Evolutionary conservation across 2,797 vertebrate species (phyloP), one percentile per base, ranked within the genome.

Genomic region (Coendou prehensilis): DNA sequence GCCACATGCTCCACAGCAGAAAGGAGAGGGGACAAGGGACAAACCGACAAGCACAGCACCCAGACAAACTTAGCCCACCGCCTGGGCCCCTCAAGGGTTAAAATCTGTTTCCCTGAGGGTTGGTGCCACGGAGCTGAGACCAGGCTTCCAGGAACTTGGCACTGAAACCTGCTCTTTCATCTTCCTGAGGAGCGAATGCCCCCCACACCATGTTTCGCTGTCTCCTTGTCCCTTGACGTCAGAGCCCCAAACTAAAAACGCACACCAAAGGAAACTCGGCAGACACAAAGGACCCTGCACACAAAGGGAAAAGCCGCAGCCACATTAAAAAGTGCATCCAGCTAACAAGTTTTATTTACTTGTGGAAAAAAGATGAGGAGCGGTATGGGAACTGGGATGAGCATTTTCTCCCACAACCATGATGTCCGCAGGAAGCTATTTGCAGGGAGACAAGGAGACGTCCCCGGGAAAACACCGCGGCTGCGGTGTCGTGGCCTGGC

Each of bases 201-300:
- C 87, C 50, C 80, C 41, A 3, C 0, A 47, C n/a, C 67, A 1
- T 45, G 76, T 64, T 78, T 50, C 61, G 93, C 69, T 76, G 79
- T 54, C 59, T 37, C 22, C 33, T 91, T n/a, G 76, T 92, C 94
- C n/a, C 59, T 23, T 63, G 83, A 87, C 0, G 0, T 86, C 89
- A 93, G 73, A 93, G 87, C 50, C 79, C 81, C 63, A 93, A 52
- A 41, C 82, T 78, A 94, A 84, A 96, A 94, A 94, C 50, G 41
- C 26, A 80, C 33, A 91, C 18, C 83, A 84, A 81, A 96, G 83
- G 89, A 88, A 89, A 76, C 30, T 47, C n/a, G 18, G 54, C 75
- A 89, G 85, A 92, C 71, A 83, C 84, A 89, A 88, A 89, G 75
- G 47, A 6, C 54, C 50, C 64, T 89, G 76, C 59, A 64, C 64